These are phyloP conservation scores for Strongylocentrotus purpuratus DNA, from an alignment of 35 echinoderm and acorn worm species.

Conservation along the genomic window DNA sequence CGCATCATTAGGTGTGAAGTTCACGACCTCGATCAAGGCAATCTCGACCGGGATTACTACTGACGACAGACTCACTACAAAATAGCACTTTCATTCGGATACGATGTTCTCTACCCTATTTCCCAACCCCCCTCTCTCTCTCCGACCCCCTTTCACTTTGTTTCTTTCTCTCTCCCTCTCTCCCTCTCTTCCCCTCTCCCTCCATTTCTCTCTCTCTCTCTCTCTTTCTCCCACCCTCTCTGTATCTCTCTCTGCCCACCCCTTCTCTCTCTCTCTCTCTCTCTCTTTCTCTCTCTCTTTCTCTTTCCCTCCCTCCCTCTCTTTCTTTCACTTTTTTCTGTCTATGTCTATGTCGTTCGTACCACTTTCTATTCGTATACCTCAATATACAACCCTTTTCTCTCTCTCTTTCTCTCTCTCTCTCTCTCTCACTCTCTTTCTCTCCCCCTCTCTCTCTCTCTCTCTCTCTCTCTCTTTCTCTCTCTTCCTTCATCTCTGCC, in stretches of 20 bases:
- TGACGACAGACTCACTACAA: neutral
- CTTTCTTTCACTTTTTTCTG: neutral
- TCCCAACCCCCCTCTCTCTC: neutral
- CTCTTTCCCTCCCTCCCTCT: neutral
- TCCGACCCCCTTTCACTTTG: neutral
- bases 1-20: conserved; percentile 36
- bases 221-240: no score
- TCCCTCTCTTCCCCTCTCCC: neutral
- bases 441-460: no score
- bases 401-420: no score
- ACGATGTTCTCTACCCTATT: neutral
- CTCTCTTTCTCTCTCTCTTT: neutral
- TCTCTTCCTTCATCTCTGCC: neutral
- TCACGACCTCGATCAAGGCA: conserved; percentile 33
- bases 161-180: neutral
- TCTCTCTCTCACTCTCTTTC: no score
- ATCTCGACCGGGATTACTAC: conserved; percentile 30
- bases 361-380: no score
- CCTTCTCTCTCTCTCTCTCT: neutral
- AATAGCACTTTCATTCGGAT: conserved; percentile 21
- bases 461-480: neutral
- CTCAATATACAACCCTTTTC: no score
- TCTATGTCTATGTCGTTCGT: no score
- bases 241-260: no score
- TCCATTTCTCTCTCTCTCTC: neutral